Evolutionary conservation across 2,888 invertebrate species (phyloP).

Genomic region (Amphipyra berbera): DNA sequence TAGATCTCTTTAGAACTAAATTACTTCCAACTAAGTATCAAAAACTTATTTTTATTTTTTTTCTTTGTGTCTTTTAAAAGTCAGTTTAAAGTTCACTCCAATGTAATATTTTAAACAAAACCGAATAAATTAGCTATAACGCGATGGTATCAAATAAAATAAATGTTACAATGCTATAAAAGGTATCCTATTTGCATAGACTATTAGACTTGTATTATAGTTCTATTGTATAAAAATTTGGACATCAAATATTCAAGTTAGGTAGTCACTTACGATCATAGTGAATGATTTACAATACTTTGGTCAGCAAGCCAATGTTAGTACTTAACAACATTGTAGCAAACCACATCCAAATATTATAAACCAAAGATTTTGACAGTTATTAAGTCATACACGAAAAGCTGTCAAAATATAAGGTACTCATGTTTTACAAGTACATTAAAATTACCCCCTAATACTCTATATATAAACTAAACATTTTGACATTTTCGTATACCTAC

Average conservation of each 20-base stretch:
- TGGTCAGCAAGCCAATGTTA: background rate
- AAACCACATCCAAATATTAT: too few species aligned
- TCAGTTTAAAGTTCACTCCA: background rate
- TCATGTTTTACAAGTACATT: too few species aligned
- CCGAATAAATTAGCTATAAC: conserved; percentile 7
- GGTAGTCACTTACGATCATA: background rate
- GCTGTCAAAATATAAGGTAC: too few species aligned
- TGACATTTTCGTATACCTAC: too few species aligned
- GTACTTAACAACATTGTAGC: background rate
- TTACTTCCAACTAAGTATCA: too few species aligned
- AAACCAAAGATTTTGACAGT: too few species aligned
- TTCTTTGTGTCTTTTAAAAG: too few species aligned
- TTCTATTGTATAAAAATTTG: conserved; percentile 13
- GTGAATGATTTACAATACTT: background rate
- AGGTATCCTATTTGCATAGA: conserved; percentile 16
- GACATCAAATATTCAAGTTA: conserved; percentile 17
- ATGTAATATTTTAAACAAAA: background rate
- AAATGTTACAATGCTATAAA: conserved; percentile 12
- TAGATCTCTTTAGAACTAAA: too few species aligned
- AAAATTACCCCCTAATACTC: too few species aligned
- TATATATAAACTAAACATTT: too few species aligned
- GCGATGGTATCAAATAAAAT: conserved; percentile 7
- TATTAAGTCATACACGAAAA: too few species aligned
- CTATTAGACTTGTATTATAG: conserved; percentile 8
- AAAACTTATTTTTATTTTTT: background rate